Base-by-base conservation (phyloP, 2,888 invertebrate species). In the Silvanus unidentatus region DNA sequence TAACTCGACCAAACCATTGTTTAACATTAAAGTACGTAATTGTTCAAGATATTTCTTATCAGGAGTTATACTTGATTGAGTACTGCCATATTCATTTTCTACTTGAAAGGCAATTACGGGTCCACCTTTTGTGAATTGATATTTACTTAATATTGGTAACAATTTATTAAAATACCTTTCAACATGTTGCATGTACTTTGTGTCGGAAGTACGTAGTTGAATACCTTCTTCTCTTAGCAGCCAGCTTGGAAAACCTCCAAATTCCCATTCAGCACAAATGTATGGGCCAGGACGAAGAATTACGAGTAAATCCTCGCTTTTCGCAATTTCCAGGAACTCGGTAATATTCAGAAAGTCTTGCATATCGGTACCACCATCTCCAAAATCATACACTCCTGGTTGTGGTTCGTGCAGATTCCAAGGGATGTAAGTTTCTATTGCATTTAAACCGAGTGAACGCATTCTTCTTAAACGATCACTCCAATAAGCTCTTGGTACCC, bases 1-100 rank as follows among this genome's bases (percentile, higher is more conserved):
- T 32, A 77, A 59, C 57, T 78, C 76, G 1, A 60, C 65, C 22
- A 77, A 62, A 2, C 72, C 73, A 54, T 70, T 60, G 5, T 58
- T 52, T 16, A 54, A 49, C 45, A 73, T 62, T 15, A 71, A 50
- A 6, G 71, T 53, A 48, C 70, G 68, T 10, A 79, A 54, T 44
- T 63, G 61, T 40, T 64, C 54, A 50, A 78, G 57, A 61, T 78
- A 77, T n/a, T 57, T 55, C 12, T 53, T 63, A 52, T 73, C 72
- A 2, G 57, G 49, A 1, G 50, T 49, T 27, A 55, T 50, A 32
- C 59, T 58, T 10, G 49, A 49, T 40, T 53, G 50, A 1, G 55
- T 54, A 37, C 91, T 90, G 3, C 95, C 95, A 59, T 94, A 94
- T 65, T 95, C 95, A 68, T 98, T 98, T 74, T 97, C 96, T 6